Base-by-base conservation (phyloP, 92 coral and sea anemone species). In the Umimayanthus chanpuru region DNA sequence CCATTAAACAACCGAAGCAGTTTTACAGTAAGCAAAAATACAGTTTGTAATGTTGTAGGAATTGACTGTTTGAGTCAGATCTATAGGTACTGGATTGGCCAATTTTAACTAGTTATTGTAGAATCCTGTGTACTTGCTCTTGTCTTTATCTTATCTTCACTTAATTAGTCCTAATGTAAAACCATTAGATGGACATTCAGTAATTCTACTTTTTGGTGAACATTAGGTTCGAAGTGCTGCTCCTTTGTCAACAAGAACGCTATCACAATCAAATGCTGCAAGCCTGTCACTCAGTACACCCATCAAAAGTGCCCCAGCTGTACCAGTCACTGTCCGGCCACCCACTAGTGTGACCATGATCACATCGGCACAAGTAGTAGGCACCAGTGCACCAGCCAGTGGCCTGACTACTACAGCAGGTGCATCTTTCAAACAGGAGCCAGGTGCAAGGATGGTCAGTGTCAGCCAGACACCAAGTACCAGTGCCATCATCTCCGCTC, bases 201-300 rank as follows among this genome's bases (percentile, higher is more conserved):
- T 78, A 78, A 78, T 40, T 78, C 40, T 39, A 15, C 23, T 77
- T 38, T 47, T 3, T 86, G 39, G 8, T 58, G n/a, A 32, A 32
- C 36, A 32, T 36, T n/a, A 71, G 82, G 80, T 91, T 20, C 92
- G 98, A 49, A 82, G 77, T 88, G 86, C 98, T 32, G 78, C 89
- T 74, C 92, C 98, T 26, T 80, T 93, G 16, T 73, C 91, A 29
- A 86, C 91, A 25, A 80, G 98, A 85, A 88, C 96, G 50, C 77
- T 85, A 23, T 94, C 98, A 15, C 91, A 90, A 67, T 91, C 94
- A 9, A 82, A 49, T 41, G 49, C 86, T 5, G 32, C 85, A 53
- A 72, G 67, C 6, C 23, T 73, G 65, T 36, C 87, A 23, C 44
- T 40, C 47, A 81, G 53, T 26, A 79, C 68, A 73, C 53, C 89